phyloP scores from a whole-genome alignment of 2,113 vertebrate species.

The Nyctereutes procyonoides region DNA sequence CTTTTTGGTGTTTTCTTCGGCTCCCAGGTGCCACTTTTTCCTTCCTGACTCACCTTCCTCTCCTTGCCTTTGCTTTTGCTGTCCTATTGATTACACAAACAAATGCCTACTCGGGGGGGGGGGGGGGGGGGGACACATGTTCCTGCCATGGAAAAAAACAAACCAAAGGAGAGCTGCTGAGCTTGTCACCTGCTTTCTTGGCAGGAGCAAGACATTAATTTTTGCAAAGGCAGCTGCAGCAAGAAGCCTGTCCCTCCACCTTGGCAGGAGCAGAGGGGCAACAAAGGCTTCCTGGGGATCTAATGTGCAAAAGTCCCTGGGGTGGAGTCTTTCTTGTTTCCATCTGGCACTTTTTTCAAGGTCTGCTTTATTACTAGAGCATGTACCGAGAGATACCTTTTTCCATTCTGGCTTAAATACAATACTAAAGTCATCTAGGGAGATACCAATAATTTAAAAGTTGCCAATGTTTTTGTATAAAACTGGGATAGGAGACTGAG shows the following conservation, averaged over 20 bases:
- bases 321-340: constrained; percentile 19
- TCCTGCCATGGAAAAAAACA: background rate
- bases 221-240: constrained; percentile 64
- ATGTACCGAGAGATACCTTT: background rate
- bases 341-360: constrained; percentile 14
- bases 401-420: constrained; percentile 7
- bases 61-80: constrained; percentile 5
- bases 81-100: background rate
- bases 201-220: constrained; percentile 56
- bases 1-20: background rate
- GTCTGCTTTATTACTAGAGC: background rate
- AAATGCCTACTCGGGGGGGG: background rate
- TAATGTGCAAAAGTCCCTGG: background rate
- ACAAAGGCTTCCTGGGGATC: constrained; percentile 26
- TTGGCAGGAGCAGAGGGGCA: constrained; percentile 10
- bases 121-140: background rate
- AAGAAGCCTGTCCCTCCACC: constrained; percentile 33
- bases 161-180: constrained; percentile 40
- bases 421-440: background rate
- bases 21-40: background rate
- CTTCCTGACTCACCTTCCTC: background rate
- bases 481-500: background rate
- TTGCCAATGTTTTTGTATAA: constrained; percentile 35
- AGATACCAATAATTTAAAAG: constrained; percentile 26
- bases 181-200: constrained; percentile 63